phyloP scores from a whole-genome alignment of 2,113 vertebrate genomes.

The Phylloscopus whistleri region DNA sequence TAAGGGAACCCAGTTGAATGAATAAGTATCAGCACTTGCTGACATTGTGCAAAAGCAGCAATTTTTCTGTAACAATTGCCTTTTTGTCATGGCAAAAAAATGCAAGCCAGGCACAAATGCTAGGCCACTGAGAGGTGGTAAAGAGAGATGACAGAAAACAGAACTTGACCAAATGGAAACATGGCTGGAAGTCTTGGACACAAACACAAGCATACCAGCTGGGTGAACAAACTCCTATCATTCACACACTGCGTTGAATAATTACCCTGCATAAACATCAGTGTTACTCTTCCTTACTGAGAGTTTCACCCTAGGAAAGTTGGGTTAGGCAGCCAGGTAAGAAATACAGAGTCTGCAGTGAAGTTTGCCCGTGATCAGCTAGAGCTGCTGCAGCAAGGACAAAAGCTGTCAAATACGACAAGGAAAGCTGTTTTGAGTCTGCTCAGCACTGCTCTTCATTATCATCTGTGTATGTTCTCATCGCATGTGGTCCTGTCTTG shows the following conservation, averaged over 20 bases:
- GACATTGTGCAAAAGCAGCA: neutral
- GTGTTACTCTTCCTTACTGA: neutral
- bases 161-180: neutral
- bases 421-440: neutral
- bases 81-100: neutral
- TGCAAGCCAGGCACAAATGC: neutral
- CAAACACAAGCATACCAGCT: neutral
- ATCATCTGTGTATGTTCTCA: neutral
- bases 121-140: neutral
- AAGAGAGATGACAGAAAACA: neutral
- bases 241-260: neutral
- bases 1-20: neutral
- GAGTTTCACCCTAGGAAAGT: neutral
- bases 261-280: neutral
- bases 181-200: neutral
- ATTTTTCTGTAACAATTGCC: neutral
- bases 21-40: neutral
- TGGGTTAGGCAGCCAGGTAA: neutral
- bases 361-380: neutral
- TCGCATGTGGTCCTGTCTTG: rapidly evolving
- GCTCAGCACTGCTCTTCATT: neutral
- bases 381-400: neutral
- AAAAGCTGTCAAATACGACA: neutral
- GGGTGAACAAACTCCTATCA: neutral
- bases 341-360: neutral